Evolutionary conservation across 2,113 vertebrate species (phyloP), one percentile per base, ranked within the genome.

Genomic region (Eleginops maclovinus): DNA sequence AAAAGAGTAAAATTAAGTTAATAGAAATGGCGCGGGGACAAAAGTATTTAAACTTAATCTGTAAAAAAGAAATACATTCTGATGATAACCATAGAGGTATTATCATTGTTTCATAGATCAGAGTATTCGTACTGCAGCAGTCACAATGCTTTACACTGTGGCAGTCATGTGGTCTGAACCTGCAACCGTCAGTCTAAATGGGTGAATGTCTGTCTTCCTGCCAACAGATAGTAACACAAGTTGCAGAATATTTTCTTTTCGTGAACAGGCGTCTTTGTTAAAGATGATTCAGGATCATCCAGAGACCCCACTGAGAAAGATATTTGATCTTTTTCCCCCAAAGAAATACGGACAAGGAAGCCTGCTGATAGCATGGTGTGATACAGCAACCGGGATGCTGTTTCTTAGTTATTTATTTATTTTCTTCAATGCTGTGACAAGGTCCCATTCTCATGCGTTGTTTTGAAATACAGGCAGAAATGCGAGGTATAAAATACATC

Each of bases 1-100:
- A 53, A 75, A 83, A 46, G 40, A 74, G 46, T 50, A 28, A 66
- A 68, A 75, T 65, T 51, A 43, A 40, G 53, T 46, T 75, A 69
- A 81, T 70, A 71, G 64, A 83, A 71, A 71, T 6, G 24, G 43
- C 0, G 16, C 19, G 53, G 16, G 22, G 53, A 46, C 56, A 79
- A 59, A 79, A 14, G 43, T 69, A 46, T 69, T 79, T 60, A 12
- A 78, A 82, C 5, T 22, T 40, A 65, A 62, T 70, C 53, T 61
- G 22, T 53, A 47, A 26, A 75, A 62, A 78, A 47, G 19, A 75
- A 63, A 75, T 62, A 16, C 4, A 63, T 19, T 72, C 44, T 51
- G n/a, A 54, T 76, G 40, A 81, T 31, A 69, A 31, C 58, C n/a
- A 22, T 0, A 4, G 40, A 65, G 50, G 46, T 51, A 41, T 51